Percentiles rank a stretch among this genome's conserved stretches.
Conservation (phyloP, 2,888 invertebrate species). For the Thumatha senex region DNA sequence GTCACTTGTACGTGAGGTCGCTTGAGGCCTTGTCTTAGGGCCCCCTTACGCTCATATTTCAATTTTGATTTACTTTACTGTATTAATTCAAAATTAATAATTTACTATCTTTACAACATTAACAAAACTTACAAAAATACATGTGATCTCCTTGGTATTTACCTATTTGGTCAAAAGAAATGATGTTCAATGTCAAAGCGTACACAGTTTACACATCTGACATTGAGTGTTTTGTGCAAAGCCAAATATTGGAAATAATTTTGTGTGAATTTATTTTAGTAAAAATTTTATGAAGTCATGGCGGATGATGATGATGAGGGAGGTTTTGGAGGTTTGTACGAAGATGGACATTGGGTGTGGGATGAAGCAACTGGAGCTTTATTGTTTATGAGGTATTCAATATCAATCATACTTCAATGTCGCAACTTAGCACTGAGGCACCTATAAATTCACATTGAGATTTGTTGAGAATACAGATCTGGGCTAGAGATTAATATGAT, state of each 20-base stretch:
- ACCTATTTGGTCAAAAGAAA: not conserved
- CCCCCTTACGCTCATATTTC: no score
- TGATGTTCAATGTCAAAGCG: not conserved
- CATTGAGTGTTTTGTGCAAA: not conserved
- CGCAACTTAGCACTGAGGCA: no score
- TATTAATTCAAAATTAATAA: not conserved
- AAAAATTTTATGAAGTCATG: slow-evolving; percentile 34
- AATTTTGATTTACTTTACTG: no score
- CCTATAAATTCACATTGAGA: no score
- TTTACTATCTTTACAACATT: not conserved
- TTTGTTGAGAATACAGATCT: no score
- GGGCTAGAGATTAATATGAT: no score
- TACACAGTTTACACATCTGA: not conserved
- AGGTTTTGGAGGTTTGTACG: slow-evolving; percentile 64
- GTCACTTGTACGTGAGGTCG: no score
- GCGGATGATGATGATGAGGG: slow-evolving; percentile 71
- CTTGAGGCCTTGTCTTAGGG: no score
- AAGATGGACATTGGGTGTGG: slow-evolving; percentile 81
- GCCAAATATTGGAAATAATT: not conserved
- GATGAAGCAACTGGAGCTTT: slow-evolving; percentile 57
- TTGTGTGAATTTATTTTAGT: not conserved
- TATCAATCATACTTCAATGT: no score
- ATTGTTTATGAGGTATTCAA: slow-evolving; percentile 60
- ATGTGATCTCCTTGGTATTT: not conserved
- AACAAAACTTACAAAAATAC: no score